Conservation (phyloP, 2,797 vertebrate genomes). For the Enteromius argenteus region DNA sequence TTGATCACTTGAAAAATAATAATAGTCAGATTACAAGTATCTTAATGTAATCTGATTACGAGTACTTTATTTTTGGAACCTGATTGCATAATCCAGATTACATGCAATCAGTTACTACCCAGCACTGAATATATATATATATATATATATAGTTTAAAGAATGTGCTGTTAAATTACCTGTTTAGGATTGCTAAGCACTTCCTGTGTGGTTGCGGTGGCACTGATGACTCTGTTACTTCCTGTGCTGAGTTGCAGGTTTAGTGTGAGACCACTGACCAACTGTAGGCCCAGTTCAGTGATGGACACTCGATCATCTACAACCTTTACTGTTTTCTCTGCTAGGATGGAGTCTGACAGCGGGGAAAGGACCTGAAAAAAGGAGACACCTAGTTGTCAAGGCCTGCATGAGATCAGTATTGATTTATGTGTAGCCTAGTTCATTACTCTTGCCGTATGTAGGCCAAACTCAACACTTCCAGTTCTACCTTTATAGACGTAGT, state of each 20-base stretch:
- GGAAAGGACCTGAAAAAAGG: constrained; percentile 85
- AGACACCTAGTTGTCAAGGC: neutral
- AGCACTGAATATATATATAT: too few species aligned
- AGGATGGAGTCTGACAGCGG: constrained; percentile 96
- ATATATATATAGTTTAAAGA: too few species aligned
- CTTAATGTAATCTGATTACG: too few species aligned
- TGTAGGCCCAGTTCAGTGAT: constrained; percentile 93
- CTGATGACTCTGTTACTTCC: constrained; percentile 85
- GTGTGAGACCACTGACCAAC: constrained; percentile 89
- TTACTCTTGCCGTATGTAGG: neutral
- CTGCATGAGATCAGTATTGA: constrained; percentile 3
- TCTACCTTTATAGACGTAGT: constrained; percentile 91
- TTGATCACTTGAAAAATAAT: too few species aligned
- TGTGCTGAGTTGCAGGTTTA: constrained; percentile 85
- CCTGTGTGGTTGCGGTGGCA: constrained; percentile 86
- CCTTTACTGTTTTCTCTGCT: constrained; percentile 92
- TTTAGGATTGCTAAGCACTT: constrained; percentile 88
- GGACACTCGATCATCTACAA: constrained; percentile 93
- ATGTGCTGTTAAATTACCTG: constrained; percentile 72
- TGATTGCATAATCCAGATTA: too few species aligned
- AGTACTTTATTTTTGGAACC: too few species aligned
- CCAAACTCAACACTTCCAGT: neutral
- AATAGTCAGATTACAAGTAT: too few species aligned
- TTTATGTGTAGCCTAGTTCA: neutral
- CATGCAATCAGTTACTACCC: too few species aligned